Percentiles rank a stretch among this genome's conserved stretches.
These are phyloP conservation scores for Lophius piscatorius DNA, from an alignment of 2,113 vertebrate genomes.

Conservation along the genomic window DNA sequence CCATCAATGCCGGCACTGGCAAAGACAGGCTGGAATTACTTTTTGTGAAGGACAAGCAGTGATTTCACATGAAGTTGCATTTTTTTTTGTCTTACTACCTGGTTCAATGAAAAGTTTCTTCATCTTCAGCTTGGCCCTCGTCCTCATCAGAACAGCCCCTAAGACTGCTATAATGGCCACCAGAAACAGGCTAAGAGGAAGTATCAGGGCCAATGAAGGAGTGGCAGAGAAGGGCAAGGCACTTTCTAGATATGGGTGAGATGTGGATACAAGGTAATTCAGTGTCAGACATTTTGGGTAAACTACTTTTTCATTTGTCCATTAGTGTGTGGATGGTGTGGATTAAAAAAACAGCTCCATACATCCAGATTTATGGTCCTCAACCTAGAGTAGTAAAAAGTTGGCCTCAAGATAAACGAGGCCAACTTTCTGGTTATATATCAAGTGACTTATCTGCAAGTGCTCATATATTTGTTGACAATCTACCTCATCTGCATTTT, in stretches of 20 bases:
- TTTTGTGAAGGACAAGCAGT: not conserved
- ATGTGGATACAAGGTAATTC: not conserved
- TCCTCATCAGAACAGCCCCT: conserved; percentile 46
- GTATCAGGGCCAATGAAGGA: conserved; percentile 42
- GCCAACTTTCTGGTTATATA: too few relatives aligned
- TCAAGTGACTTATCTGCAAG: too few relatives aligned
- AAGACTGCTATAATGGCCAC: conserved; percentile 18
- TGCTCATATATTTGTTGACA: too few relatives aligned
- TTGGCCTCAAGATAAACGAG: too few relatives aligned
- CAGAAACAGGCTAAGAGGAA: conserved; percentile 53
- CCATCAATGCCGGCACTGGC: not conserved
- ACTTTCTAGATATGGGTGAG: not conserved
- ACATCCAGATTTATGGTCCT: too few relatives aligned
- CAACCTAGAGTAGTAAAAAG: too few relatives aligned
- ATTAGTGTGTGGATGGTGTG: too few relatives aligned
- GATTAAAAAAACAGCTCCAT: too few relatives aligned
- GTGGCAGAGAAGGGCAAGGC: not conserved
- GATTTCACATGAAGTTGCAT: not conserved
- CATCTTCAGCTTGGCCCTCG: conserved; percentile 19
- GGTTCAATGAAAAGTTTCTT: conserved; percentile 35
- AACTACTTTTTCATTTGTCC: too few relatives aligned
- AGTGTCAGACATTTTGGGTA: not conserved
- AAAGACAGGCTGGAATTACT: not conserved
- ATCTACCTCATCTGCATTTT: too few relatives aligned
- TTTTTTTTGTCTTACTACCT: conserved; percentile 55